Base-by-base conservation (phyloP, 2,113 vertebrate genomes). In the Puntigrus tetrazona region DNA sequence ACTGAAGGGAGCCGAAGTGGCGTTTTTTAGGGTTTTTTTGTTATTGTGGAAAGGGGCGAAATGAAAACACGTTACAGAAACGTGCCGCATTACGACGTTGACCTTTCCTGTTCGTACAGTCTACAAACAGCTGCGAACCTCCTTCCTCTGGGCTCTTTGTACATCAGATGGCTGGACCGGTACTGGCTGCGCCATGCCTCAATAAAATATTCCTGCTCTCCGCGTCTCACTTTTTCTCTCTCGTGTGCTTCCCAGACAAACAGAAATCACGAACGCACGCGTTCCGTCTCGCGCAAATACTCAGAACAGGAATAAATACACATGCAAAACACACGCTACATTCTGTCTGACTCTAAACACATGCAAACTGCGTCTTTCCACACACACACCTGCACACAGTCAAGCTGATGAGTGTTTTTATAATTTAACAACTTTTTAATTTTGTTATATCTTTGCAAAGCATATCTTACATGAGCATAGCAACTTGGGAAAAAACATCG, bases 71-170 rank as follows among this genome's bases (percentile, higher is more conserved):
- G 86, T 92, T 91, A 89, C 88, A 92, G 91, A 91, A 92, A 94
- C 80, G 82, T 90, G 86, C 88, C 82, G 91, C 90, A 92, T 93
- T 93, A 93, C 91, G 91, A 92, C 92, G 90, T 92, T 94, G 94
- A 94, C 93, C 94, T 95, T 93, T 94, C 89, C 92, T 91, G 89
- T 92, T 93, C 90, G 89, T 87, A 83, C 91, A 90, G 91, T 93
- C 92, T 93, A 94, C 92, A 94, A 93, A 94, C 93, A 94, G 91
- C 93, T 93, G 92, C 93, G 92, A 93, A 93, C 93, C 92, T 90
- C 89, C 91, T 91, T 93, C 92, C 92, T 93, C 89, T 92, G 90
- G 92, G 92, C 92, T 93, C 91, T 94, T 93, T 92, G 92, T 93
- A 94, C 93, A 92, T 94, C 92, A 94, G 87, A 94, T 90, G 86